Percentiles rank a stretch among this genome's conserved stretches.
Evolutionary conservation across 2,888 invertebrate genomes (phyloP).

Genomic region (Halictus ligatus): DNA sequence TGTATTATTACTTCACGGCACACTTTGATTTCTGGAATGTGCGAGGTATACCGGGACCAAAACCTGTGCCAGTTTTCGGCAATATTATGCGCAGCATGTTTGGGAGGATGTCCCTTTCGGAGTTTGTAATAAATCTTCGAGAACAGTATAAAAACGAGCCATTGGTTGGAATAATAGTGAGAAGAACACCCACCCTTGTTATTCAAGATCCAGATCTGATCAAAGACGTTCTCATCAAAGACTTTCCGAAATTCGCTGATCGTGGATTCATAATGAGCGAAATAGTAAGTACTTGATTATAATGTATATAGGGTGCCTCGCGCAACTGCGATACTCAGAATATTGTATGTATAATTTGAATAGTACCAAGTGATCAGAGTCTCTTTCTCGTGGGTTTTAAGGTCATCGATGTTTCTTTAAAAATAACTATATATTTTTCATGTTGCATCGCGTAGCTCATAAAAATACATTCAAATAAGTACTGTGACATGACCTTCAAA

Average conservation of each 20-base stretch:
- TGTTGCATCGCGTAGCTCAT: no score
- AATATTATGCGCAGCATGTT: background rate
- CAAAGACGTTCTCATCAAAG: conserved; percentile 82
- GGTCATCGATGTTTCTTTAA: no score
- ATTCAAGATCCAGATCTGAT: conserved; percentile 79
- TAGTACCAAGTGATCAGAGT: no score
- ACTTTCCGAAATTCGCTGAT: conserved; percentile 80
- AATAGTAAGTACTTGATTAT: background rate
- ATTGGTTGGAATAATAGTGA: conserved; percentile 25
- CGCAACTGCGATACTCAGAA: no score
- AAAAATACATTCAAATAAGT: no score
- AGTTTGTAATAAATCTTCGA: background rate
- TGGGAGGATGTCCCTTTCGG: background rate
- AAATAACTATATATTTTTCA: no score
- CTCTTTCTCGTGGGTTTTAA: no score
- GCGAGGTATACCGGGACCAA: conserved; percentile 32
- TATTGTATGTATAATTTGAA: no score
- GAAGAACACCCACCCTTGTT: background rate
- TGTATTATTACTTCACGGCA: conserved; percentile 38
- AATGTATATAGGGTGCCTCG: no score
- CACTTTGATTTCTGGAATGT: conserved; percentile 27
- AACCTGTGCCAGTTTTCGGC: conserved; percentile 69
- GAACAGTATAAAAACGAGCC: conserved; percentile 17
- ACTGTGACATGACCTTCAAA: no score
- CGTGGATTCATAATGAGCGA: conserved; percentile 69